Percentiles rank a stretch among this genome's conserved stretches.
Evolutionary conservation across 2,888 invertebrate species (phyloP).

Genomic region (Microplitis manilae): DNA sequence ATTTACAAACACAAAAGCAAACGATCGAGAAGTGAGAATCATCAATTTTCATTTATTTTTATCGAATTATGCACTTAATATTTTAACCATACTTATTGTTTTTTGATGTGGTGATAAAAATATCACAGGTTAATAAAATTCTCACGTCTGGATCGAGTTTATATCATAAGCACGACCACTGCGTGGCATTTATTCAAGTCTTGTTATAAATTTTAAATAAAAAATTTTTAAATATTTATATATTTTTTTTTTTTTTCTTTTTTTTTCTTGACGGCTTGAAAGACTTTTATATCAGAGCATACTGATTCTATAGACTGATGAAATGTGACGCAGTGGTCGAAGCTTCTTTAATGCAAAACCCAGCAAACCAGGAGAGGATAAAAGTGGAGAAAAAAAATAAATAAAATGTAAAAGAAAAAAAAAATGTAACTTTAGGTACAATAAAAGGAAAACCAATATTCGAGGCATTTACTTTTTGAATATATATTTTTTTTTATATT

Average conservation of each 20-base stretch:
- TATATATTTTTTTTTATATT: slow-evolving; percentile 21
- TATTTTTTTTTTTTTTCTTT: not conserved
- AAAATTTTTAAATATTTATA: slow-evolving; percentile 19
- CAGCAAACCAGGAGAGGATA: slow-evolving; percentile 60
- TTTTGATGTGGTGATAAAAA: not conserved
- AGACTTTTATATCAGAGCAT: slow-evolving; percentile 42
- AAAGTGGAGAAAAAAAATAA: slow-evolving; percentile 45
- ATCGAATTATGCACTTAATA: slow-evolving; percentile 1
- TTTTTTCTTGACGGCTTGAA: not conserved
- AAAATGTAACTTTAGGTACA: slow-evolving; percentile 26
- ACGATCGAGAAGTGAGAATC: slow-evolving; percentile 57
- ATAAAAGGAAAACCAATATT: slow-evolving; percentile 33
- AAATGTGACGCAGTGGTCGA: slow-evolving; percentile 71
- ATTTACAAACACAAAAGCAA: slow-evolving; percentile 70
- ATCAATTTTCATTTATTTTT: not conserved
- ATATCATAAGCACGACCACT: slow-evolving; percentile 62
- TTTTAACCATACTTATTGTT: not conserved
- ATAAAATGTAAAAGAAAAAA: slow-evolving; percentile 21
- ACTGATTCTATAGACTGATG: slow-evolving; percentile 64
- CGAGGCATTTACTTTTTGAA: slow-evolving; percentile 34
- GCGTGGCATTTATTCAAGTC: slow-evolving; percentile 70
- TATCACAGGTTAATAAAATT: slow-evolving; percentile 15
- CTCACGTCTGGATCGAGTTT: slow-evolving; percentile 48
- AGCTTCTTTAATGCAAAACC: slow-evolving; percentile 68
- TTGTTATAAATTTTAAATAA: slow-evolving; percentile 23